Conservation (phyloP, 2,113 vertebrate genomes). For the Pholis gunnellus region DNA sequence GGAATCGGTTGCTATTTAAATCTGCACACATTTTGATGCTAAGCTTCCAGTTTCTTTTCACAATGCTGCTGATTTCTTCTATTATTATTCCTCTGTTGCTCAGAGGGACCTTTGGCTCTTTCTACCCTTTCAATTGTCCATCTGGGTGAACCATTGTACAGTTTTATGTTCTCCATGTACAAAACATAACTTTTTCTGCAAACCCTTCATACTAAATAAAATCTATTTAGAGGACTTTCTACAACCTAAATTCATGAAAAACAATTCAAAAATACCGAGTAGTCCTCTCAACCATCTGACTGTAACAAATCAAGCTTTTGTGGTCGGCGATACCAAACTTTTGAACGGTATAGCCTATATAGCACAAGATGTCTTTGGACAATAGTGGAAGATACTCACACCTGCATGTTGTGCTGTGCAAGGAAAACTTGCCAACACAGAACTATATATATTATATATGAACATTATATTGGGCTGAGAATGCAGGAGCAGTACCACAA, state of each 20-base stretch:
- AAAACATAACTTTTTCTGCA: background rate
- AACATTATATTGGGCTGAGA: background rate
- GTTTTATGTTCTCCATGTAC: background rate
- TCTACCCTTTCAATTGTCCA: background rate
- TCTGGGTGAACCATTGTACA: background rate
- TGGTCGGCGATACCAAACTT: background rate
- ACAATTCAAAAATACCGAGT: background rate
- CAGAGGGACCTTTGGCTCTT: background rate
- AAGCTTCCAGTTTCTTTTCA: background rate
- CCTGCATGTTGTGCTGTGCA: conserved; percentile 10
- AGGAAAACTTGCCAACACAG: conserved; percentile 15
- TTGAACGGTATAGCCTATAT: background rate
- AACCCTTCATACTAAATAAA: background rate
- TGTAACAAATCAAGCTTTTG: background rate
- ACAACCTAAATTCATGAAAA: background rate
- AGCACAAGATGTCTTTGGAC: background rate
- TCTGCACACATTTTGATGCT: background rate
- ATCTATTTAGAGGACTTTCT: background rate
- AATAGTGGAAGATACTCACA: conserved; percentile 10
- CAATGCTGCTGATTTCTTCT: no score
- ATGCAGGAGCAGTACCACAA: background rate
- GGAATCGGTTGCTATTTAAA: background rate
- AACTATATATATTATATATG: background rate
- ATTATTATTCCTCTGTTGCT: background rate
- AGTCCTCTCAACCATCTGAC: background rate